These are phyloP conservation scores for Arrhopalites spinosus DNA, from an alignment of 2,888 invertebrate genomes.

Conservation along the genomic window DNA sequence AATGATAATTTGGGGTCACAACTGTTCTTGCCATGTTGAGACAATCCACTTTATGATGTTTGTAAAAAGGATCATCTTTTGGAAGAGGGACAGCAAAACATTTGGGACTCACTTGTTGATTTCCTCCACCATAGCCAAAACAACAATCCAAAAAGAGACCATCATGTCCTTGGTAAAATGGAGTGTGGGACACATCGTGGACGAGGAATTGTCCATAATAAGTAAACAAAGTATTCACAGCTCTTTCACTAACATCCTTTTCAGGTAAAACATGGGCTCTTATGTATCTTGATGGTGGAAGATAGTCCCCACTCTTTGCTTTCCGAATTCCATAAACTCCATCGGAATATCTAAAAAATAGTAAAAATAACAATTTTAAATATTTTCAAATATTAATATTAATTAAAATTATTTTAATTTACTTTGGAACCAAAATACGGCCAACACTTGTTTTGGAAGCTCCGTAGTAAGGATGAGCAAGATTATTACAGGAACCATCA, in stretches of 20 bases:
- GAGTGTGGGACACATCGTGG: slow-evolving; percentile 49
- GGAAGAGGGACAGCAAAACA: slow-evolving; percentile 50
- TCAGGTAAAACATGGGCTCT: slow-evolving; percentile 49
- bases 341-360: slow-evolving; percentile 36
- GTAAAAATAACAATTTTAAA: background rate
- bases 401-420: slow-evolving; percentile 20
- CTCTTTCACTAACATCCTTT: slow-evolving; percentile 48
- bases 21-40: slow-evolving; percentile 52
- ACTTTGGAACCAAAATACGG: slow-evolving; percentile 50
- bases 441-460: slow-evolving; percentile 42
- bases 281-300: slow-evolving; percentile 45
- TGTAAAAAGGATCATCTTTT: slow-evolving; percentile 48
- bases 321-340: slow-evolving; percentile 37
- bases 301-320: slow-evolving; percentile 38
- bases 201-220: slow-evolving; percentile 49
- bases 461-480: slow-evolving; percentile 49
- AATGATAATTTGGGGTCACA: slow-evolving; percentile 50
- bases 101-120: slow-evolving; percentile 53
- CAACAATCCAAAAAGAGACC: slow-evolving; percentile 55
- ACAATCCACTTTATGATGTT: slow-evolving; percentile 41
- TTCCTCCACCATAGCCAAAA: slow-evolving; percentile 47
- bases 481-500: slow-evolving; percentile 55
- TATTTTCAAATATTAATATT: background rate
- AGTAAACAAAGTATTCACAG: slow-evolving; percentile 46
- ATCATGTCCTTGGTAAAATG: slow-evolving; percentile 52